Conservation (phyloP, 2,888 invertebrate genomes). For the Cryptocheilus praepositus region DNA sequence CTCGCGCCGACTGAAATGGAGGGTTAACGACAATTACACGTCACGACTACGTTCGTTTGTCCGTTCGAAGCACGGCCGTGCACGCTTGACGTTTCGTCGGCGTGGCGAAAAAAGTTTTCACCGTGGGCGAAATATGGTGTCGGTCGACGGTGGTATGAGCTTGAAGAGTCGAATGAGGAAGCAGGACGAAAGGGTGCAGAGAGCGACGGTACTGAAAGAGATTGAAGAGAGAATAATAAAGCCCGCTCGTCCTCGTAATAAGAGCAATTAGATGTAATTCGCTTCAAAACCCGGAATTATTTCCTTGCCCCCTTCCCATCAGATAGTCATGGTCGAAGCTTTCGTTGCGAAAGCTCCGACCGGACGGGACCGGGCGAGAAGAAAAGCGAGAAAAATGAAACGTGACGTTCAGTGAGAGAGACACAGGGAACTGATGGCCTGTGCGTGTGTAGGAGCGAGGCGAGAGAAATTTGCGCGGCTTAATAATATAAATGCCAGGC, state of each 20-base stretch:
- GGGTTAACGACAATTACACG: slow-evolving; percentile 33
- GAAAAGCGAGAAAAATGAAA: slow-evolving; percentile 10
- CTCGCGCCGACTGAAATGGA: slow-evolving; percentile 18
- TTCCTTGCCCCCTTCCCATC: slow-evolving; percentile 41
- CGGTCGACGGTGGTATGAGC: slow-evolving; percentile 9
- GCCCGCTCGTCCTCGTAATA: slow-evolving; percentile 59
- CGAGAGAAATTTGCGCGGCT: slow-evolving; percentile 66
- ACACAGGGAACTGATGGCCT: background rate
- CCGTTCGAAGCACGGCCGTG: slow-evolving; percentile 18
- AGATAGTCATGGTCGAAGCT: slow-evolving; percentile 34
- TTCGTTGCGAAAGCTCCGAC: slow-evolving; percentile 2
- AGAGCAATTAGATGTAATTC: slow-evolving; percentile 67
- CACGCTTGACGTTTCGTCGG: slow-evolving; percentile 9
- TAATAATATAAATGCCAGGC: slow-evolving; percentile 72
- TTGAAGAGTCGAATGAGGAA: slow-evolving; percentile 39
- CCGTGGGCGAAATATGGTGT: background rate
- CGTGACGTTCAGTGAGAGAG: slow-evolving; percentile 18
- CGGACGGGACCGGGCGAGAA: slow-evolving; percentile 4
- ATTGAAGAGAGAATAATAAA: slow-evolving; percentile 62
- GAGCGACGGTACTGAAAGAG: slow-evolving; percentile 25
- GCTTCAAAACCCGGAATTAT: slow-evolving; percentile 66
- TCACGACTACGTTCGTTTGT: slow-evolving; percentile 1
- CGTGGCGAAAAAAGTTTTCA: background rate
- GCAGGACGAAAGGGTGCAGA: slow-evolving; percentile 4
- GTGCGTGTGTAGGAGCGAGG: slow-evolving; percentile 20